Evolutionary conservation across 2,888 invertebrate species (phyloP).

Genomic region (Eupithecia pulchellata): DNA sequence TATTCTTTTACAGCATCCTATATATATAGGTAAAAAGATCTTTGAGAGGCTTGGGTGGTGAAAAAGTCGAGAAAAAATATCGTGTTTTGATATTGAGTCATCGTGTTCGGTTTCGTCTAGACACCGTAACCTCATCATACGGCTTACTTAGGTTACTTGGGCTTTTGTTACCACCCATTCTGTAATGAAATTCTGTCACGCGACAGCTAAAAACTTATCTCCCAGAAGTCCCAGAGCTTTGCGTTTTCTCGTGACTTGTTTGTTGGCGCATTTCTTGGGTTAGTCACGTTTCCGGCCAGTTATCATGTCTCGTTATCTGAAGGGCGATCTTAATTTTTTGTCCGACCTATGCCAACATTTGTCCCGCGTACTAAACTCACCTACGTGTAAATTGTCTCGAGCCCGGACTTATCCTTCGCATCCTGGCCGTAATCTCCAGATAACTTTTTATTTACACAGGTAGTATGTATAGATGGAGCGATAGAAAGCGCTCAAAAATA

Average conservation of each 20-base stretch:
- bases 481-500: conserved; percentile 55
- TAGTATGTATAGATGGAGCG: conserved; percentile 46
- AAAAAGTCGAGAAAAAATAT: conserved; percentile 62
- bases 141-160: conserved; percentile 52
- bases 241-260: conserved; percentile 34
- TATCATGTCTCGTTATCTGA: conserved; percentile 67
- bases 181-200: conserved; percentile 8
- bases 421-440: conserved; percentile 62
- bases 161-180: conserved; percentile 25
- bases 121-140: conserved; percentile 67
- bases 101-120: conserved; percentile 76
- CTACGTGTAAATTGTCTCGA: conserved; percentile 74
- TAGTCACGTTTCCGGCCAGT: conserved; percentile 59
- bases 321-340: conserved; percentile 65
- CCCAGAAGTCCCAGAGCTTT: conserved; percentile 12
- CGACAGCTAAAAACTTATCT: conserved; percentile 10
- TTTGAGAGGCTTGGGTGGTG: conserved; percentile 71
- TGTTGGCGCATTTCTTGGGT: conserved; percentile 40
- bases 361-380: conserved; percentile 57
- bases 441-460: conserved; percentile 58
- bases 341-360: conserved; percentile 77
- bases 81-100: conserved; percentile 69
- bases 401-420: conserved; percentile 69
- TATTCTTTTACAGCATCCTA: conserved; percentile 64
- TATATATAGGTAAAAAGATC: conserved; percentile 68